Conservation (phyloP, 1,140 invertebrate genomes). For the Leguminivora glycinivorella region DNA sequence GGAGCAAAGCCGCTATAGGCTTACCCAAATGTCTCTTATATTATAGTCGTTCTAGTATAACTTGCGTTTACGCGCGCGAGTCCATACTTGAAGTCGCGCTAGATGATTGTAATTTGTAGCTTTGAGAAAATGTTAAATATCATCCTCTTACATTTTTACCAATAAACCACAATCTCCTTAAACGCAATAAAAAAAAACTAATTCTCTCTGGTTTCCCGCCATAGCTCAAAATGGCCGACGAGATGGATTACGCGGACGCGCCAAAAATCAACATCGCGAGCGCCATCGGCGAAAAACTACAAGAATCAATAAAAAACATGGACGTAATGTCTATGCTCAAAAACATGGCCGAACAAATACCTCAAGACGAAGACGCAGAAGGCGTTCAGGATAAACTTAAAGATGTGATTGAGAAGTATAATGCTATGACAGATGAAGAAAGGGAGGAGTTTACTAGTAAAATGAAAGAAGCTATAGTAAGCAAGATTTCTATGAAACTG, state of each 20-base stretch:
- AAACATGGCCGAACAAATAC: constrained; percentile 45
- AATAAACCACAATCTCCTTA: constrained; percentile 2
- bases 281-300: constrained; percentile 52
- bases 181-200: not conserved
- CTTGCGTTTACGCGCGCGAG: no score
- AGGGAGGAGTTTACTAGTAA: constrained; percentile 57
- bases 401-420: constrained; percentile 58
- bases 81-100: no score
- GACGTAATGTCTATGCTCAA: constrained; percentile 49
- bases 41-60: no score
- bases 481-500: constrained; percentile 50
- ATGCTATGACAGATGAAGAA: constrained; percentile 58
- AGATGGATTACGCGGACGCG: constrained; percentile 30
- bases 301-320: constrained; percentile 54
- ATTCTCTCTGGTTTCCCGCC: constrained; percentile 7
- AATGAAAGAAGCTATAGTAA: constrained; percentile 52
- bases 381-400: constrained; percentile 57
- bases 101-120: no score
- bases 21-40: no score
- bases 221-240: constrained; percentile 56
- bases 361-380: constrained; percentile 47
- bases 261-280: constrained; percentile 44
- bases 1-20: no score
- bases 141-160: no score
- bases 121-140: no score